Percentiles rank a stretch among this genome's conserved stretches.
Evolutionary conservation across 2,797 vertebrate genomes (phyloP).

Genomic region (Manis crassicaudata): DNA sequence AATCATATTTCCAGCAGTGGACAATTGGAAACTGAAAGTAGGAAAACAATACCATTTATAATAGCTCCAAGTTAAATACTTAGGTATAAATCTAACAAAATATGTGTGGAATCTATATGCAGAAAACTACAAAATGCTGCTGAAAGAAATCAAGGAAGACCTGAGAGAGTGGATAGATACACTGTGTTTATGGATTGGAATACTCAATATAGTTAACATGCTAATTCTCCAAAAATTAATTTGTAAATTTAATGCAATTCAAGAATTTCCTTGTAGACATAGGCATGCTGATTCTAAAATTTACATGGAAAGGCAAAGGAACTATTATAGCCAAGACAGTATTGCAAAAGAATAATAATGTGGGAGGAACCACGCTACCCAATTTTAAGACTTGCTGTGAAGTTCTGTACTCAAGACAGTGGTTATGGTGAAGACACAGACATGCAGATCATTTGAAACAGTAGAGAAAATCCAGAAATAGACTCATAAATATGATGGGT

Average conservation of each 20-base stretch:
- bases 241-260: not conserved
- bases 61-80: not conserved
- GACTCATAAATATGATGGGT: not conserved
- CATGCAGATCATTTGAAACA: not conserved
- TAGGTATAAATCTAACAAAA: not conserved
- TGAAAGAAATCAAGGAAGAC: not conserved
- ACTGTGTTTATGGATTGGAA: not conserved
- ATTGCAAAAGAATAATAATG: not conserved
- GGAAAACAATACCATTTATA: not conserved
- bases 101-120: not conserved
- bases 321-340: not conserved
- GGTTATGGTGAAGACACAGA: not conserved
- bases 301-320: not conserved
- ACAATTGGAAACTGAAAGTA: not conserved
- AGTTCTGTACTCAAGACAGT: not conserved
- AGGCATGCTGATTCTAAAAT: not conserved
- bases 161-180: not conserved
- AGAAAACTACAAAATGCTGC: not conserved
- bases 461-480: not conserved
- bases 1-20: not conserved
- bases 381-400: not conserved
- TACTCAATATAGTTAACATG: not conserved
- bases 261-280: not conserved
- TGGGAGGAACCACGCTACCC: not conserved
- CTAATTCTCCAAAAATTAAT: not conserved